Base-by-base conservation (phyloP, 2,113 vertebrate species). In the Nibea coibor region DNA sequence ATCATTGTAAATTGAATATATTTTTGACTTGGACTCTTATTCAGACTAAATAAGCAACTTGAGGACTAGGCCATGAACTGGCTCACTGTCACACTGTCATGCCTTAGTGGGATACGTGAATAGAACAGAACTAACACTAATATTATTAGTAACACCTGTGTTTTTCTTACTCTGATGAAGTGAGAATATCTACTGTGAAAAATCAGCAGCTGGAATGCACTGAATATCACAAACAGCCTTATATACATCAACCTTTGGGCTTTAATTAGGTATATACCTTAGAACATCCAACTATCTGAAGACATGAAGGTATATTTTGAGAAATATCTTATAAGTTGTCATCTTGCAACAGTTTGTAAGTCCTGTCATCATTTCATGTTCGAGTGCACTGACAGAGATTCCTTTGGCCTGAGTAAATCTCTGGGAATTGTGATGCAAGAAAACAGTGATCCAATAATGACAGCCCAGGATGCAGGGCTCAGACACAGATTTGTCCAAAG, bases 401-500 rank as follows among this genome's bases (percentile, higher is more conserved):
- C 88, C 78, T 87, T 69, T 45, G 65, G 72, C 51, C 48, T 85
- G 77, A 87, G 75, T 50, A 47, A 78, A 57, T 3, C 67, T 5
- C 61, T 82, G 45, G 59, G 78, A 83, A 56, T 5, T 28, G 71
- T 84, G 74, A 84, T 70, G 82, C 77, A 89, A 90, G 51, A 78
- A 73, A 59, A 72, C 69, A 61, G 50, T 78, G 77, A 85, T 73
- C 76, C 86, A 83, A 78, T 91, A 89, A 92, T 87, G 64, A 89
- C 57, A 72, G 70, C 17, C 78, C 58, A 1, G 78, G 72, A 80
- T 15, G 14, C 39, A 63, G 78, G 67, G 88, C 85, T 91, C 86
- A 93, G 90, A 91, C 87, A 75, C 35, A 87, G 90, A 93, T 76
- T 88, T 91, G 87, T 81, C 64, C 72, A 54, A 20, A 54, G 67